Percentiles rank a stretch among this genome's conserved stretches.
Conservation (phyloP, 2,797 vertebrate species). For the Syndactyla subalaris region DNA sequence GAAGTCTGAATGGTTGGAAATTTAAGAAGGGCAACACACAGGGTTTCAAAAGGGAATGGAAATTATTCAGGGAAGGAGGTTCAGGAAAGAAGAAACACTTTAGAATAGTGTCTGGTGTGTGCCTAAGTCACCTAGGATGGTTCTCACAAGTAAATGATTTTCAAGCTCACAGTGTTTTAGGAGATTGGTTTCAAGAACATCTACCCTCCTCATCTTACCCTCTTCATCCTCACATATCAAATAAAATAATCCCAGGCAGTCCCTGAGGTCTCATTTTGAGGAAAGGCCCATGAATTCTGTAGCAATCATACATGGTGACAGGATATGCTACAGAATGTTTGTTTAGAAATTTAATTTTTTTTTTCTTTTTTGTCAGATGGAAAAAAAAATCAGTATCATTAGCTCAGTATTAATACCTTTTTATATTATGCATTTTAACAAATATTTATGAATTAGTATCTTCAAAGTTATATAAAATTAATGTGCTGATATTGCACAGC, state of each 20-base stretch:
- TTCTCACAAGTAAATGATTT: not conserved
- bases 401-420: not conserved
- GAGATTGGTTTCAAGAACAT: not conserved
- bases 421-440: not conserved
- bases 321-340: not conserved
- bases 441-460: not conserved
- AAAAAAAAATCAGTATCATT: not conserved
- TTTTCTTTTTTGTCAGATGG: not conserved
- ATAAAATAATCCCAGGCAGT: not conserved
- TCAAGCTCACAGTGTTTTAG: not conserved
- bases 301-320: not conserved
- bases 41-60: not conserved
- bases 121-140: not conserved
- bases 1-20: not conserved
- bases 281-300: not conserved
- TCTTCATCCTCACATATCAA: not conserved
- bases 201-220: not conserved
- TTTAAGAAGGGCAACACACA: not conserved
- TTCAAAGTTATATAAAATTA: not conserved
- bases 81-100: not conserved
- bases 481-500: not conserved
- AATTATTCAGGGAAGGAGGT: not conserved
- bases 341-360: not conserved
- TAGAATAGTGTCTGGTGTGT: not conserved
- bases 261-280: not conserved